Conservation (phyloP, 2,888 invertebrate species). For the Cryptocephalus primarius region DNA sequence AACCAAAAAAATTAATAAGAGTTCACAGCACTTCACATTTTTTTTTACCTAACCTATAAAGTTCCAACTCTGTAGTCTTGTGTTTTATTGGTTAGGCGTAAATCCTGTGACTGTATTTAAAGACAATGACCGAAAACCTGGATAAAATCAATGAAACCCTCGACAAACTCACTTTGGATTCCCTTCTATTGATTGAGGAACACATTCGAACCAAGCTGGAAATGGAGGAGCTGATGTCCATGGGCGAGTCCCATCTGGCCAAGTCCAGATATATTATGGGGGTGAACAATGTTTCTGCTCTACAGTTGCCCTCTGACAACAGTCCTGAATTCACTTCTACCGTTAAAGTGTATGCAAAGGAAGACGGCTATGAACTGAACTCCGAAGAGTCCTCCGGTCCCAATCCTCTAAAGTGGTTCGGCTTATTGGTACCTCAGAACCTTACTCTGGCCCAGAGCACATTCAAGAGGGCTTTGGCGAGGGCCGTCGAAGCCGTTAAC, state of each 20-base stretch:
- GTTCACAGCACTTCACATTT: too few species aligned
- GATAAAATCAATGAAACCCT: constrained; percentile 47
- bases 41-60: too few species aligned
- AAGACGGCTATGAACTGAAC: constrained; percentile 28
- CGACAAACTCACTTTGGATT: constrained; percentile 57
- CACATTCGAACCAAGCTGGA: constrained; percentile 55
- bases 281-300: constrained; percentile 55
- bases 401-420: constrained; percentile 80
- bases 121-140: constrained; percentile 18
- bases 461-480: constrained; percentile 59
- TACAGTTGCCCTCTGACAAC: constrained; percentile 60
- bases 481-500: constrained; percentile 58
- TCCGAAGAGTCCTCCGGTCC: constrained; percentile 28
- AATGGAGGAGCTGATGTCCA: constrained; percentile 56
- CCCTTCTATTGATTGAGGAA: constrained; percentile 63
- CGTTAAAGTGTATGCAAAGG: constrained; percentile 26
- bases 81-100: too few species aligned
- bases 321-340: constrained; percentile 41
- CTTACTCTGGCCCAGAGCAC: constrained; percentile 62
- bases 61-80: too few species aligned
- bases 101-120: neutral
- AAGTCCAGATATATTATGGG: constrained; percentile 73
- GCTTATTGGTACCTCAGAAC: constrained; percentile 71
- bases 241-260: constrained; percentile 63
- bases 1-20: too few species aligned